Evolutionary conservation across 1,140 invertebrate species (phyloP), one percentile per base, ranked within the genome.

Genomic region (Amphibalanus amphitrite): DNA sequence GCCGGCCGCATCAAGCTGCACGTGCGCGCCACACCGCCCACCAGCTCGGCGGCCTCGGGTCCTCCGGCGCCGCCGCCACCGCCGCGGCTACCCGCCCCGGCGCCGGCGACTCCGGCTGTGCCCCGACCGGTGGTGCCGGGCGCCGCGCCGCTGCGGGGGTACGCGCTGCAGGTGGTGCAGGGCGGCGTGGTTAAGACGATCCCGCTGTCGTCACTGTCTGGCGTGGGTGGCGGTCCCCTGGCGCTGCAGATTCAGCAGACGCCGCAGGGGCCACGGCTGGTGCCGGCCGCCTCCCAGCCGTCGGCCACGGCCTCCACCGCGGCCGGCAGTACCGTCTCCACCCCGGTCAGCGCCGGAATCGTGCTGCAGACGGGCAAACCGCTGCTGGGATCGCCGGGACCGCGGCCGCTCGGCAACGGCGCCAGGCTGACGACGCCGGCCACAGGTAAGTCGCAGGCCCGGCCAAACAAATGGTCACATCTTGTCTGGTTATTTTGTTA

Each of bases 1-100:
- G 83, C 85, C 69, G 86, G 87, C 29, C 85, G 83, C 76, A 82
- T 86, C 65, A 85, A 84, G 76, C 82, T 86, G 15, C 83, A 84
- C 70, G 82, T 86, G 33, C 73, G 77, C 59, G 77, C 78, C 20
- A 71, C 73, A 29, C 33, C 81, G 65, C 79, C 81, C 74, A 78
- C 82, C 67, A 81, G 81, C 69, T 79, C 81, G 29, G 81, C 80
- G n/a, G n/a, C n/a, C n/a, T n/a, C n/a, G n/a, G n/a, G n/a, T 17
- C 78, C 78, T 29, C 78, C 80, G 68, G 78, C 78, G 23, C 79
- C 80, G 13, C 76, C 79, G 64, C 74, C 74, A 25, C 69, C 74
- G 30, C 70, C 74, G 71, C 71, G 71, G 30, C 71, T 74, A 33
- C 71, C 72, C n/a, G 28, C 73, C n/a, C 67, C 67, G 29, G 29